A percentile compares a stretch with the other conserved stretches of the same genome.
Evolutionary conservation across 2,888 invertebrate species (phyloP).

Genomic region (Diarsia brunnea): DNA sequence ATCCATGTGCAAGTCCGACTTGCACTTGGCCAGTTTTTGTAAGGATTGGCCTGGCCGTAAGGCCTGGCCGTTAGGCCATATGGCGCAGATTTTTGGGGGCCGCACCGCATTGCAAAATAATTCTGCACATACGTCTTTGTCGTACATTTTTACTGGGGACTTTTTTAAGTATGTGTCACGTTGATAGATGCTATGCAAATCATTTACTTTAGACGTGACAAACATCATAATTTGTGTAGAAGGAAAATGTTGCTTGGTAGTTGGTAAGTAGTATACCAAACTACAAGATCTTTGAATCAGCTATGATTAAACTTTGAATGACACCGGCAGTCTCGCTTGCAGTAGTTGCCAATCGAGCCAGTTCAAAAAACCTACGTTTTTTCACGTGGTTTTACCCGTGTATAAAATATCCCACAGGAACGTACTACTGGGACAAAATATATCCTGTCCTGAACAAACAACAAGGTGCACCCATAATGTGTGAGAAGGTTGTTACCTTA

Average conservation of each 20-base stretch:
- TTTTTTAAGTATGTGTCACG: neutral
- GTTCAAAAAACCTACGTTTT: too few species aligned
- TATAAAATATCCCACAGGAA: neutral
- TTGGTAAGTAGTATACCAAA: neutral
- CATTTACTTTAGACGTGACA: neutral
- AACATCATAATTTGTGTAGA: neutral
- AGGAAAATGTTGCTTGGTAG: neutral
- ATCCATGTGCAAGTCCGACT: too few species aligned
- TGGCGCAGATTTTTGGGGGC: neutral
- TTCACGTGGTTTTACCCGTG: neutral
- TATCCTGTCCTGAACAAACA: neutral
- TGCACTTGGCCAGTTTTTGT: neutral
- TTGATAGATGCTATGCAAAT: neutral
- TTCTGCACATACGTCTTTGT: too few species aligned
- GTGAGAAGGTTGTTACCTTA: neutral
- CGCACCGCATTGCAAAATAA: neutral
- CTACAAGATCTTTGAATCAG: neutral
- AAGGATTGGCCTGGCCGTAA: too few species aligned
- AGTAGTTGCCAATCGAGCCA: too few species aligned
- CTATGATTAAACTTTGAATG: neutral
- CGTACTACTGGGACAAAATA: neutral
- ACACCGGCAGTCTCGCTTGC: too few species aligned
- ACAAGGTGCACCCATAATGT: neutral
- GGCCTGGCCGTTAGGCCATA: too few species aligned
- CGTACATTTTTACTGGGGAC: too few species aligned